Percentiles rank a stretch among this genome's conserved stretches.
Evolutionary conservation across 2,888 invertebrate species (phyloP).

Genomic region (Ophioninae sp.): DNA sequence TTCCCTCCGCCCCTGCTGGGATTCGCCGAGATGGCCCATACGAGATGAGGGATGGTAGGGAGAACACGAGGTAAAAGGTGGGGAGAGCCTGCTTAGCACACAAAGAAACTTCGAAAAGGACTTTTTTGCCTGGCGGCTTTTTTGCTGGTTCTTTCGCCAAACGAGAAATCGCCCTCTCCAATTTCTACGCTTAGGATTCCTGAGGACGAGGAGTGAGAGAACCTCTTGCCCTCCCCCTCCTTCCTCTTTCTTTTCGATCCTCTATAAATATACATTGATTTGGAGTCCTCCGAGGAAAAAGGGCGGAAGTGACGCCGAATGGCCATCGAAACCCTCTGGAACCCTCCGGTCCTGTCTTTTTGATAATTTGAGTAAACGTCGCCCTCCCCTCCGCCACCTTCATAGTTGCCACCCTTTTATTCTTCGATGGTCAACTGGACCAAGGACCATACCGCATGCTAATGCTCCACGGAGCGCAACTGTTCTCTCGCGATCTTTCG

Average conservation of each 20-base stretch:
- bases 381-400: slow-evolving; percentile 15
- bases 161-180: slow-evolving; percentile 45
- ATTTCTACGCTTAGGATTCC: slow-evolving; percentile 48
- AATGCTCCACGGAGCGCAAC: slow-evolving; percentile 76
- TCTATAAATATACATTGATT: slow-evolving; percentile 35
- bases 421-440: slow-evolving; percentile 59
- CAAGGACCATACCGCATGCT: slow-evolving; percentile 72
- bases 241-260: slow-evolving; percentile 30
- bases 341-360: no score
- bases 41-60: slow-evolving; percentile 36
- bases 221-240: slow-evolving; percentile 40
- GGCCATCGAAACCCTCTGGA: background rate
- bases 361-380: slow-evolving; percentile 3
- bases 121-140: slow-evolving; percentile 63
- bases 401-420: slow-evolving; percentile 39
- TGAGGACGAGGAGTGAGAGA: slow-evolving; percentile 1
- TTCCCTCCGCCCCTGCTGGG: background rate
- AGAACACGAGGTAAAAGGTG: slow-evolving; percentile 56
- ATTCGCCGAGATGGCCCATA: background rate
- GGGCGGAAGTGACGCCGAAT: slow-evolving; percentile 25
- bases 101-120: slow-evolving; percentile 77
- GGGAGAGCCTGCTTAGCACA: slow-evolving; percentile 74
- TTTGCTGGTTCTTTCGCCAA: slow-evolving; percentile 47
- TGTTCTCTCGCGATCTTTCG: slow-evolving; percentile 76
- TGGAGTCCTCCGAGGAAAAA: slow-evolving; percentile 7